Evolutionary conservation across 2,797 vertebrate species (phyloP), one percentile per base, ranked within the genome.

Genomic region (Macropodus opercularis): DNA sequence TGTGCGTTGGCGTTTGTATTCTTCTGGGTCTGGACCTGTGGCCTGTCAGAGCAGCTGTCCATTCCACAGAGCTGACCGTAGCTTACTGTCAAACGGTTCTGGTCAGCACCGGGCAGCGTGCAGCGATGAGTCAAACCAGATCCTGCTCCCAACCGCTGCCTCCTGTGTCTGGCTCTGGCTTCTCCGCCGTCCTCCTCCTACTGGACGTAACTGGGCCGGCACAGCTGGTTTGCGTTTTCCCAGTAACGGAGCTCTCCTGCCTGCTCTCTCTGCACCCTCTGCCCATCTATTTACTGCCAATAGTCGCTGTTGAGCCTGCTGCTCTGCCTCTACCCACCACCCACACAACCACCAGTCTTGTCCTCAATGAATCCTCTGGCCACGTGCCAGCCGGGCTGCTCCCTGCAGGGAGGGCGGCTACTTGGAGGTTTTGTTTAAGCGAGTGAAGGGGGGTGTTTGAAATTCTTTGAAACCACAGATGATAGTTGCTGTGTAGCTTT

Each of bases 51-150:
- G 67, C 87, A 88, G 81, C 80, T 84, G 85, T 21, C 75, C 90
- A 91, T 92, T 88, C 87, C 89, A 67, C 24, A 71, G 52, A 54
- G 7, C 61, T 91, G 90, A 91, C 77, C 87, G 63, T 74, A 50
- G 47, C 50, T 81, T 85, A 70, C 74, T 14, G 43, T 58, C 50
- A 81, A 70, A 66, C 4, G 10, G 18, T 12, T 26, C 64, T 18
- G 69, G 65, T 75, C 76, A 75, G 21, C 47, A 75, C 32, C 52
- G 40, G 72, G 75, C 81, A 70, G 70, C 63, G 66, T 8, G 46
- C 65, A 64, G 39, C 0, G 27, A 78, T 91, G 89, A 91, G 63
- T 90, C 89, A 90, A 73, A 69, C 61, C 78, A 62, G 55, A 81
- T 19, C 49, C 55, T 56, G 39, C 17, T 26, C 34, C 48, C 12